Evolutionary conservation across 1,140 invertebrate genomes (phyloP).

Genomic region (Cepaea nemoralis): DNA sequence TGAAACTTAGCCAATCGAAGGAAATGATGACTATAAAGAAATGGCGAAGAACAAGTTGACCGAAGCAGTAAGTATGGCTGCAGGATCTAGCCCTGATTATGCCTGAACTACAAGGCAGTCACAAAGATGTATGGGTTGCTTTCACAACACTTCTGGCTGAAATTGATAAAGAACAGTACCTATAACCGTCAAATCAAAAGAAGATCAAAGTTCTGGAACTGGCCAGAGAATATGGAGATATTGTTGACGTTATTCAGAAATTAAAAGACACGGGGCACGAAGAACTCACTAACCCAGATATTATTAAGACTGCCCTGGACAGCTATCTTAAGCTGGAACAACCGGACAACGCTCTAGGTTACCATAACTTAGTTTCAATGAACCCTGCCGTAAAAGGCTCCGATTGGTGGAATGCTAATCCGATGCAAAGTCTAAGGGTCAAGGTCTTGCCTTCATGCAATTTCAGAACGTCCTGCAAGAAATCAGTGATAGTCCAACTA

Average conservation of each 20-base stretch:
- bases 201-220: conserved; percentile 2
- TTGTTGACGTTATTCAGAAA: neutral
- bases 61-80: neutral
- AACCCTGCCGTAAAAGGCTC: neutral
- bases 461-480: neutral
- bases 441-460: neutral
- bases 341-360: neutral
- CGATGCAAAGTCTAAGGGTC: neutral
- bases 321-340: neutral
- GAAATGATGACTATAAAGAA: neutral
- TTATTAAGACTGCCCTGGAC: neutral
- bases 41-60: neutral
- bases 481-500: neutral
- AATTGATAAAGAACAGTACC: neutral
- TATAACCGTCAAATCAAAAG: neutral
- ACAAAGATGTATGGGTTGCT: neutral
- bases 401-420: neutral
- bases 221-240: neutral
- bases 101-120: neutral
- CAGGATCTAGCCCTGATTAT: neutral
- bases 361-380: neutral
- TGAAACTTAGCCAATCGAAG: neutral
- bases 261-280: neutral
- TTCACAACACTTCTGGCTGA: neutral
- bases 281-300: neutral